phyloP scores from a whole-genome alignment of 92 coral and sea anemone species.

The Isaurus tuberculatus region DNA sequence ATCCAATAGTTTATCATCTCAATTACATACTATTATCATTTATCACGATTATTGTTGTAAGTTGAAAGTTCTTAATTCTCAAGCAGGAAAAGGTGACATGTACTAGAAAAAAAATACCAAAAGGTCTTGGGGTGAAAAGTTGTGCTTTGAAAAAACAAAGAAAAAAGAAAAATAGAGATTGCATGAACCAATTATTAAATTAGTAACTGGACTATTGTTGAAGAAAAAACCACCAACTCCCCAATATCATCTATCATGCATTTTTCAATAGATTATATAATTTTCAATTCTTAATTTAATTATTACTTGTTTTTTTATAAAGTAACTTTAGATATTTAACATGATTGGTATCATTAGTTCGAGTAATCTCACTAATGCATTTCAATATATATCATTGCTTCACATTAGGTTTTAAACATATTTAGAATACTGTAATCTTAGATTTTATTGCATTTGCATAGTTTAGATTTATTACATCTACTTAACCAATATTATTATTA shows the following conservation, averaged over 20 bases:
- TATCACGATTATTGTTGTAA: not conserved
- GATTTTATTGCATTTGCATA: too few species aligned
- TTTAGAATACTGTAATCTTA: not conserved
- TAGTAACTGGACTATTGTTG: conserved; percentile 14
- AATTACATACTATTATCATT: not conserved
- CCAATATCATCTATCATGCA: too few species aligned
- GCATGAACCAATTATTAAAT: conserved; percentile 25
- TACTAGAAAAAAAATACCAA: not conserved
- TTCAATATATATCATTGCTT: too few species aligned
- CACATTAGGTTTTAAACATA: too few species aligned
- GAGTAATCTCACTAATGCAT: too few species aligned
- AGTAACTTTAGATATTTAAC: too few species aligned
- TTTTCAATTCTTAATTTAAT: too few species aligned
- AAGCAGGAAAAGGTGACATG: too few species aligned
- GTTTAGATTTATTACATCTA: not conserved
- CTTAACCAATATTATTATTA: not conserved
- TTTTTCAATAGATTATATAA: too few species aligned
- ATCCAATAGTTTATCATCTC: not conserved
- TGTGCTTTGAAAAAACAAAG: not conserved
- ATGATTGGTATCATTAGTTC: not conserved
- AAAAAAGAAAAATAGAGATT: not conserved
- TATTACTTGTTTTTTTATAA: too few species aligned
- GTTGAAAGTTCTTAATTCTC: not conserved
- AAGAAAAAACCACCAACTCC: not conserved
- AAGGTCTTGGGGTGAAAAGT: not conserved